Base-by-base conservation (phyloP, 1,140 invertebrate genomes). In the Venturia canescens region DNA sequence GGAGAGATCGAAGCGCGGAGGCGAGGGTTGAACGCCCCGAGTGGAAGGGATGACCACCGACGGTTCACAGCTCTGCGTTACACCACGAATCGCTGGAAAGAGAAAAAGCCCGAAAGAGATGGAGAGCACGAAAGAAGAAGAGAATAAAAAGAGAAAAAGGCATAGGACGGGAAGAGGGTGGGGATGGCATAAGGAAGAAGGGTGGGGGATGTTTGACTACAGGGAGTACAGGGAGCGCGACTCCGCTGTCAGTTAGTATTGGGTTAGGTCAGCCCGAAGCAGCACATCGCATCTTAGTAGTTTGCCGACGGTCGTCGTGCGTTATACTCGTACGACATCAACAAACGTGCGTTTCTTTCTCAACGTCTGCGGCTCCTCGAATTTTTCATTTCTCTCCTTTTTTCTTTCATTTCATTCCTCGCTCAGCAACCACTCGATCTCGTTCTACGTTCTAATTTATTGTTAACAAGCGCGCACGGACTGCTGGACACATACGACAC, bases 261-360 rank as follows among this genome's bases (percentile, higher is more conserved):
- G 89, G 89, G 90, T 90, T 90, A 91, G 90, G 90, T 91, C 90
- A 91, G 89, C 90, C 89, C 89, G 83, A 80, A 83, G 87, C n/a
- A 84, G 86, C 79, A 86, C 80, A 84, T 88, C 86, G 85, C 80
- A 18, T 60, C 31, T 57, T 77, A 27, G 81, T 60, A 81, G 29
- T 75, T 82, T 75, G 66, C 77, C 81, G 74, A 66, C 80, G 53
- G 79, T 82, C 76, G 75, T 82, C 57, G 79, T 16, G 44, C 44
- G 80, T 82, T 75, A 53, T 72, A 50, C 50, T 79, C 67, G 15
- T 74, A 34, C 29, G 18, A 38, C 75, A 21, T 74, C 71, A 31
- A 31, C 4, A 34, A 74, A 31, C 57, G 44, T 82, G 63, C 67
- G 23, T 67, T 75, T 80, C 48, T 80, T 48, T 53, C 50, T 67